Evolutionary conservation across 2,888 invertebrate species (phyloP), one percentile per base, ranked within the genome.

Genomic region (Dione juno): DNA sequence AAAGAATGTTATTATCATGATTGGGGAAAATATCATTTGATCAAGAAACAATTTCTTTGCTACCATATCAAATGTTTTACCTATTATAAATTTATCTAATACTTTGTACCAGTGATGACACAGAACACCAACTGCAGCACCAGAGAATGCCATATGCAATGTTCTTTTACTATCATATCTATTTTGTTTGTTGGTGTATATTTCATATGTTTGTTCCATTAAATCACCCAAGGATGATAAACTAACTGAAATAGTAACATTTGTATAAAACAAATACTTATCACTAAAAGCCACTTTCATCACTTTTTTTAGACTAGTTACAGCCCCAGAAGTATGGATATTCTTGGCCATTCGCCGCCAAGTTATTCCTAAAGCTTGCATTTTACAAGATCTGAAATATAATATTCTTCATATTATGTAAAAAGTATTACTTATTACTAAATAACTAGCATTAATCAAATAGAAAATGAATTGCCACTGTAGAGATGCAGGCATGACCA

Each of bases 21-120:
- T 81, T 0, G 98, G 98, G 0, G 98, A 98, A 83, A 97, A 97
- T 74, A 98, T 88, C 21, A 98, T 75, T 89, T 98, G 98, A 87
- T 99, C 98, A 10, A 97, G 85, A 1, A 97, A 63, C 53, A 98
- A 94, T 90, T 98, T 98, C 82, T 97, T 97, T 40, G 95, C 79
- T 1, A 97, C 96, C 81, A 95, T 94, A 41, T 88, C 89, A 21
- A 96, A 82, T 5, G 95, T 94, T 78, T 95, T 95, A 0, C 97
- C 98, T 9, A 97, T 95, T 59, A 97, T 88, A 80, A 94, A 93
- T 72, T 89, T 93, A 83, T 98, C 98, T 78, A 99, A 90, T 76
- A 95, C 93, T 81, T 95, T 94, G 84, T 99, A 99, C 98, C 98
- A 98, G 83, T 96, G 95, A 82, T 99, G 98, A 80, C 97, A 97